Evolutionary conservation across 2,888 invertebrate species (phyloP), one percentile per base, ranked within the genome.

Genomic region (Drosophila melanocephala): DNA sequence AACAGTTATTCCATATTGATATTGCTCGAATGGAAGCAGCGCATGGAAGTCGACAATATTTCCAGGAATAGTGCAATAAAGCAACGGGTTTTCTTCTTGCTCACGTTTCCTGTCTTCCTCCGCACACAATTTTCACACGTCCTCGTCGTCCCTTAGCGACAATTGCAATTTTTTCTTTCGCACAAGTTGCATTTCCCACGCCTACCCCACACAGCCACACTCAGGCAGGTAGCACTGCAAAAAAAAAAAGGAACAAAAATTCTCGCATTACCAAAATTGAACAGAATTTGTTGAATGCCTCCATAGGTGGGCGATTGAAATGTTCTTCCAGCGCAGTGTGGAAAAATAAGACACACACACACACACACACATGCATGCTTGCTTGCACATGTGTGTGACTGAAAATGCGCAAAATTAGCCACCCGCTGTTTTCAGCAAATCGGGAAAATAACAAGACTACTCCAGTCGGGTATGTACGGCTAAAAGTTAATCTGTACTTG

Each of bases 31-130:
- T 75, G 62, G 64, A 64, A 72, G 69, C 52, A 52, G 47, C 4
- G 47, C 26, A 39, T 66, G 33, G 28, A 59, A 67, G 47, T 77
- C 39, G 37, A 14, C 16, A 32, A 44, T 28, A 37, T 53, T 68
- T 79, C 77, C 57, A 42, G 64, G 80, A 80, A 81, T 2, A 52
- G 10, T 1, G 30, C n/a, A 44, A 63, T 33, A 62, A 58, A 59
- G 65, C 71, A 58, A 62, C 66, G 65, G 70, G 73, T 28, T 50
- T 57, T 73, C 66, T 53, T 35, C 56, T 47, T 59, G 66, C 71
- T 77, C 78, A 81, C 80, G 78, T 84, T 83, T 86, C 85, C 85
- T 78, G 80, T 80, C 80, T 84, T 89, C 83, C 76, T 82, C 80
- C 78, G 77, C 65, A 73, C 81, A 85, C 22, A 32, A 58, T 81